Conservation (phyloP, 1,140 invertebrate species). For the Maconellicoccus hirsutus region DNA sequence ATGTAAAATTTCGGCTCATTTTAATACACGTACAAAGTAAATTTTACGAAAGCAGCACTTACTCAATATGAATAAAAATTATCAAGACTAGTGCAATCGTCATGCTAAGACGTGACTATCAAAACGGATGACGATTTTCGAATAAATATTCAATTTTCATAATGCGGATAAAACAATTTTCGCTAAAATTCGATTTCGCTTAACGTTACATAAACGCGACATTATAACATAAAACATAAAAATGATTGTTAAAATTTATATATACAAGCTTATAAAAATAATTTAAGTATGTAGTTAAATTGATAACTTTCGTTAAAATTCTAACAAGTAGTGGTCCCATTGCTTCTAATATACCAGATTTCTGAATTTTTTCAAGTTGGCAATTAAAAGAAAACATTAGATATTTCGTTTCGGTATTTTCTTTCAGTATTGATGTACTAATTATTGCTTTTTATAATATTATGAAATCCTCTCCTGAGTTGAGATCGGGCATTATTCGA, state of each 20-base stretch:
- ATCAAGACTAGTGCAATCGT: no score
- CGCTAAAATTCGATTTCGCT: background rate
- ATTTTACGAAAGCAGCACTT: no score
- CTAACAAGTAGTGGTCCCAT: constrained; percentile 20
- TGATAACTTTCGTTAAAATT: constrained; percentile 16
- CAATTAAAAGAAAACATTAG: background rate
- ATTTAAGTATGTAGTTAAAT: constrained; percentile 11
- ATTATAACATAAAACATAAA: constrained; percentile 6
- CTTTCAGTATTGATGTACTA: background rate
- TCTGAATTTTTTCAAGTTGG: background rate
- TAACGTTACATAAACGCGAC: background rate
- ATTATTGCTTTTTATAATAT: background rate
- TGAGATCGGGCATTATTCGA: no score
- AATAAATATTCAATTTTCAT: no score
- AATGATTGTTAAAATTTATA: constrained; percentile 21
- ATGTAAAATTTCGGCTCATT: no score
- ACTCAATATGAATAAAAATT: no score
- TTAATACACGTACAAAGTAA: no score
- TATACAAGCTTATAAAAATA: constrained; percentile 17
- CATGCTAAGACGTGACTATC: no score
- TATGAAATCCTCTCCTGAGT: no score
- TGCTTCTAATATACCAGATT: constrained; percentile 17
- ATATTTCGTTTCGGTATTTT: background rate
- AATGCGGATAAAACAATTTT: background rate
- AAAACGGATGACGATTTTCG: no score